Percentiles rank a stretch among this genome's conserved stretches.
Evolutionary conservation across 2,113 vertebrate genomes (phyloP).

Genomic region (Aplodontia rufa): DNA sequence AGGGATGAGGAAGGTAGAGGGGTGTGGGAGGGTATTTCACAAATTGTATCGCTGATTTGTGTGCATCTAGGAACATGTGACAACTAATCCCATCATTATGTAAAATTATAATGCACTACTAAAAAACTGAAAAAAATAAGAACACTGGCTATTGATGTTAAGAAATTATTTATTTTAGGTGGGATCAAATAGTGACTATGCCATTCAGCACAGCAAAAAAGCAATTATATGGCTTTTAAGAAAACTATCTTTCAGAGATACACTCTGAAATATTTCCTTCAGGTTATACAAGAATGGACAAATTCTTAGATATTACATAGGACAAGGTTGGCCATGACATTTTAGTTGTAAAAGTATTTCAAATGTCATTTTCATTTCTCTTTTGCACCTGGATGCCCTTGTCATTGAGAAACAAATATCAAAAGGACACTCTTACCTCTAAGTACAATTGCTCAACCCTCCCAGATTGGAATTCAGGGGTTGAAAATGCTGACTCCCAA

Average conservation of each 20-base stretch:
- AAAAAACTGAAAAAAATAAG: no score
- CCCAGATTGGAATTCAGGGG: not conserved
- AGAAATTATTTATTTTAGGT: not conserved
- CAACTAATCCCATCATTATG: no score
- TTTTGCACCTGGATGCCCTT: no score
- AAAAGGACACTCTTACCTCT: fast-evolving
- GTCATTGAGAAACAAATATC: not conserved
- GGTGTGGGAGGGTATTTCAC: no score
- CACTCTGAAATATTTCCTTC: not conserved
- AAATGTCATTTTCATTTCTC: not conserved
- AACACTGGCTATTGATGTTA: not conserved
- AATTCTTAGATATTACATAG: not conserved
- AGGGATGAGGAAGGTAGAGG: no score
- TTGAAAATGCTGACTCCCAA: not conserved
- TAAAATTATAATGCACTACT: no score
- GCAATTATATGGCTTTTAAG: not conserved
- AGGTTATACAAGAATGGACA: not conserved
- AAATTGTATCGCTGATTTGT: no score
- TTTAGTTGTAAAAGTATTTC: not conserved
- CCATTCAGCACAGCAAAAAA: no score
- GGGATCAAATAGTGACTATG: not conserved
- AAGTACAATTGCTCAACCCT: not conserved
- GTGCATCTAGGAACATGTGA: no score
- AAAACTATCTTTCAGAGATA: not conserved
- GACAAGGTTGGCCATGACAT: not conserved